Conservation (phyloP, 2,888 invertebrate species). For the Lycocerus yunnanus region DNA sequence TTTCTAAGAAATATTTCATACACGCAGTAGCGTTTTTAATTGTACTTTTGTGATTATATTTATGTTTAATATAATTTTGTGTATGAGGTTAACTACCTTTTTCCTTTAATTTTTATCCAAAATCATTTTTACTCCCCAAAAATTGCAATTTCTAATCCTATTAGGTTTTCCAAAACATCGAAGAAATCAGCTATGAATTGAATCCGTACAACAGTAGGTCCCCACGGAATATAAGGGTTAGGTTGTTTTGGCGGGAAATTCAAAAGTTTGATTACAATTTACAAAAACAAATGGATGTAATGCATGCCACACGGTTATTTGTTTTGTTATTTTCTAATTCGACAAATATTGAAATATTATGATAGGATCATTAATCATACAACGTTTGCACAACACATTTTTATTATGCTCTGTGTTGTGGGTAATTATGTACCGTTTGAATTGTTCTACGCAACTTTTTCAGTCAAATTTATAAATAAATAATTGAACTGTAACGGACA, state of each 20-base stretch:
- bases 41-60: neutral
- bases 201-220: no score
- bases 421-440: neutral
- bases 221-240: no score
- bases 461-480: neutral
- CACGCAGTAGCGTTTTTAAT: neutral
- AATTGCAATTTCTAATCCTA: no score
- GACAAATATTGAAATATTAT: neutral
- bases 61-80: neutral
- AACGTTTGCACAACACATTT: neutral
- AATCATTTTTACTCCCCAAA: no score
- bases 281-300: no score
- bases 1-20: neutral
- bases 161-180: neutral
- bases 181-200: no score
- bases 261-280: neutral
- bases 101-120: no score
- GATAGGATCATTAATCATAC: neutral
- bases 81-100: neutral
- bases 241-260: neutral
- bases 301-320: neutral
- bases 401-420: neutral
- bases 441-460: neutral
- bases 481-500: neutral
- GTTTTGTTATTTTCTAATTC: neutral